Percentiles rank a stretch among this genome's conserved stretches.
Evolutionary conservation across 1,140 invertebrate species (phyloP).

Genomic region (Paralvinella palmiformis): DNA sequence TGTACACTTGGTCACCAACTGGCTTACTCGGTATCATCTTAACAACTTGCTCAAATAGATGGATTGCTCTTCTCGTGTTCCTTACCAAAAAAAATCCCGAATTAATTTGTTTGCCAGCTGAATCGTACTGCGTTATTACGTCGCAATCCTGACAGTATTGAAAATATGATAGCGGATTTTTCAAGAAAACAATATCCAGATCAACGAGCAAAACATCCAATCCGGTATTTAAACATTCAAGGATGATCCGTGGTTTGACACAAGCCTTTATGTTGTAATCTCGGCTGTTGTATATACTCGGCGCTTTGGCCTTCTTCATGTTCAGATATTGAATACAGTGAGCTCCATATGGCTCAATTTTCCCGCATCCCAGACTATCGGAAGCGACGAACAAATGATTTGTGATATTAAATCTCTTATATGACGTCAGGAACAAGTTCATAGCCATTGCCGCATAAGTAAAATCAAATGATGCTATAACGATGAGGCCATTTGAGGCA

Average conservation of each 20-base stretch:
- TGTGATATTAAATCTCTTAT: background rate
- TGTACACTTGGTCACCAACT: background rate
- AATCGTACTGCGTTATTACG: conserved; percentile 1
- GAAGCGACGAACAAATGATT: conserved; percentile 4
- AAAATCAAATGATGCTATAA: too few species aligned
- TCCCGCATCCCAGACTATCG: background rate
- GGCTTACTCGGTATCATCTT: background rate
- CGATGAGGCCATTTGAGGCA: too few species aligned
- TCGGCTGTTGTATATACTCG: background rate
- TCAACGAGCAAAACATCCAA: background rate
- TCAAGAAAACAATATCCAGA: conserved; percentile 11
- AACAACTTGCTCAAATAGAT: background rate
- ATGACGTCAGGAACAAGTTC: background rate
- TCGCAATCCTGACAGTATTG: background rate
- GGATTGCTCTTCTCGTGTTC: background rate
- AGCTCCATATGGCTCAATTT: background rate
- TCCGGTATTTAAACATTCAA: background rate
- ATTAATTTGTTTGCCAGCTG: background rate
- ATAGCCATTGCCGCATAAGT: background rate
- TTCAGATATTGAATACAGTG: background rate
- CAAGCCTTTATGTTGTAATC: background rate
- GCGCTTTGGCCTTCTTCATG: background rate
- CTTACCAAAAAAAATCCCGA: background rate
- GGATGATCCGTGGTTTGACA: conserved; percentile 2
- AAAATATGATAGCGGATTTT: conserved; percentile 3